Base-by-base conservation (phyloP, 2,113 vertebrate species). In the Athene noctua region DNA sequence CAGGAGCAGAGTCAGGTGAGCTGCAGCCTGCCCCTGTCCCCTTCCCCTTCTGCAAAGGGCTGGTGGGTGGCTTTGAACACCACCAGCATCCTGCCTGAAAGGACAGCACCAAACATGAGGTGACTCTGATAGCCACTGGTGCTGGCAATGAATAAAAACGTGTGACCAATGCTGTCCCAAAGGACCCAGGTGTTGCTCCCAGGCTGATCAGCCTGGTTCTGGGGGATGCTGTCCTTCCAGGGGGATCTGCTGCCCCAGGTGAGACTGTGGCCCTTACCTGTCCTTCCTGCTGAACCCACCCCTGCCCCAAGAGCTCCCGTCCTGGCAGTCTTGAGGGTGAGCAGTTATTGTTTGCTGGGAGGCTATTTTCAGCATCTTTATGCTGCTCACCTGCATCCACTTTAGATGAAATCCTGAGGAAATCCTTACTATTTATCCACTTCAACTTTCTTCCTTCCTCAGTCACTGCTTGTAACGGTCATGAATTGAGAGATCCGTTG, bases 101-200 rank as follows among this genome's bases (percentile, higher is more conserved):
- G 47, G n/a, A 23, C 51, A 47, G 42, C 62, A 72, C 29, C 54
- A 29, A 20, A 9, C 47, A 18, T 8, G 12, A 54, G 23, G 6
- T 49, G 62, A 72, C 63, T 36, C 66, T 29, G 58, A 34, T 40
- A 51, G 51, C 26, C 44, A 14, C 58, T 23, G 57, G 49, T 0
- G 1, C 71, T 32, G 40, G n/a, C n/a, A 58, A 25, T 0, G 3
- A 71, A 57, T 44, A 61, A 27, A 78, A 38, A 34, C 0, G 0
- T 51, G 36, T 18, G 12, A 49, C n/a, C 0, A 2, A 15, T 29
- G 30, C n/a, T 27, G 54, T 65, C 38, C 38, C 15, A 2, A 11
- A n/a, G 44, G 63, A 82, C 51, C 30, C 44, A 20, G 38, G 38
- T 29, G 54, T 27, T 38, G 55, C 23, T 38, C 58, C 65, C 38